Evolutionary conservation across 2,888 invertebrate genomes (phyloP).

Genomic region (Idaea biselata): DNA sequence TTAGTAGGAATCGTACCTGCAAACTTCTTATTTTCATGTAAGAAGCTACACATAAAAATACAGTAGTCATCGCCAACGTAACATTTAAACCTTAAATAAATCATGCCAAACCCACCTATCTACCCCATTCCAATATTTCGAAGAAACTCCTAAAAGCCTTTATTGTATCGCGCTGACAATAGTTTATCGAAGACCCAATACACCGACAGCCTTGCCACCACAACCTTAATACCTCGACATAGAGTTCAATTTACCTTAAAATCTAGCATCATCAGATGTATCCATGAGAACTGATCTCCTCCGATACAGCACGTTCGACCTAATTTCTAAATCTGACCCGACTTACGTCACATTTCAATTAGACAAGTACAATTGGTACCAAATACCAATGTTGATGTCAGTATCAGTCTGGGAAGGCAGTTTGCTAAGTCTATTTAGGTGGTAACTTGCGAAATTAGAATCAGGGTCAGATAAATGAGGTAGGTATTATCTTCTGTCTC

Average conservation of each 20-base stretch:
- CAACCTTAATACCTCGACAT: neutral
- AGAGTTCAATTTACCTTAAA: neutral
- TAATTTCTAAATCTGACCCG: slow-evolving; percentile 41
- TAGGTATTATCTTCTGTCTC: neutral
- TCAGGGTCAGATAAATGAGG: neutral
- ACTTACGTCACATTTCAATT: slow-evolving; percentile 43
- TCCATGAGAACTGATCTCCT: slow-evolving; percentile 4
- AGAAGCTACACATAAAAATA: neutral
- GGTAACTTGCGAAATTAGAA: neutral
- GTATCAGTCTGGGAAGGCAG: slow-evolving; percentile 8
- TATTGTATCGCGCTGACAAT: slow-evolving; percentile 22
- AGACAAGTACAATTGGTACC: slow-evolving; percentile 19
- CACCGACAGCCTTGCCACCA: slow-evolving; percentile 4
- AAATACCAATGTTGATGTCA: slow-evolving; percentile 22
- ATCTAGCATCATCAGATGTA: slow-evolving; percentile 12
- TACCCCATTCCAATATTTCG: slow-evolving; percentile 6
- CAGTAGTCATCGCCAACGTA: neutral
- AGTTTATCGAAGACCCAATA: slow-evolving; percentile 20
- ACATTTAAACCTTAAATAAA: neutral
- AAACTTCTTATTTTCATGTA: too few species aligned
- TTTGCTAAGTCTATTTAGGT: neutral
- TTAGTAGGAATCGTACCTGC: too few species aligned
- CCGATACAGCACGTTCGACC: slow-evolving; percentile 41
- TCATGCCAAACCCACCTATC: neutral
- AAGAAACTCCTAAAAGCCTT: slow-evolving; percentile 15